Percentiles rank a stretch among this genome's conserved stretches.
Conservation (phyloP, 1,140 invertebrate species). For the Andrena cerasifolii region DNA sequence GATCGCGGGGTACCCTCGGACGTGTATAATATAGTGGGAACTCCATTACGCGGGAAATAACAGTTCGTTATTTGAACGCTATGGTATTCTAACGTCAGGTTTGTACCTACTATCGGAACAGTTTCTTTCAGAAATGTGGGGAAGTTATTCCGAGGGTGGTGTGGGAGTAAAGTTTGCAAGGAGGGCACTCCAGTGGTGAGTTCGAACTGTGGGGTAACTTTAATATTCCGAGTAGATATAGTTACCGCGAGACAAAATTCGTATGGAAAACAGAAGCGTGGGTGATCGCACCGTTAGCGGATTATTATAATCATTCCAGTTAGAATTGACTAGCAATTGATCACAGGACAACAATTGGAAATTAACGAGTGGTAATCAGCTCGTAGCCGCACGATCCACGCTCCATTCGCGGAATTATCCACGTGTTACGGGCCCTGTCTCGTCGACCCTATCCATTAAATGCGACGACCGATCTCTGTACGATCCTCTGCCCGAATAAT, state of each 20-base stretch:
- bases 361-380: constrained; percentile 59
- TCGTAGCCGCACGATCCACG: constrained; percentile 8
- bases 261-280: neutral
- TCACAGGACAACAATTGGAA: constrained; percentile 55
- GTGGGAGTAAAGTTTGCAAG: too few relatives aligned
- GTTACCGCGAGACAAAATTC: neutral
- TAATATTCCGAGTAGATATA: too few relatives aligned
- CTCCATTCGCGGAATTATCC: constrained; percentile 52
- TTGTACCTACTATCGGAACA: too few relatives aligned
- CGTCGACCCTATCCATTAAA: constrained; percentile 61
- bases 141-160: too few relatives aligned
- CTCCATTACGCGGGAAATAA: too few relatives aligned
- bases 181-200: too few relatives aligned
- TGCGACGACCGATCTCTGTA: constrained; percentile 28
- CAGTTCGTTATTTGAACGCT: too few relatives aligned
- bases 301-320: constrained; percentile 36
- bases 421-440: constrained; percentile 44
- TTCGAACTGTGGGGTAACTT: too few relatives aligned
- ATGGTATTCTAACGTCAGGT: too few relatives aligned
- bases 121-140: too few relatives aligned
- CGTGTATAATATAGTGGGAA: too few relatives aligned
- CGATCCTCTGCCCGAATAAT: constrained; percentile 50
- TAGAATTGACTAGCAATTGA: constrained; percentile 16
- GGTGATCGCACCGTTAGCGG: constrained; percentile 31
- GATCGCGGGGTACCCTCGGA: too few relatives aligned